Percentiles rank a stretch among this genome's conserved stretches.
phyloP scores from a whole-genome alignment of 37 sponge, comb jelly and placozoan species.

The Bolinopsis microptera region DNA sequence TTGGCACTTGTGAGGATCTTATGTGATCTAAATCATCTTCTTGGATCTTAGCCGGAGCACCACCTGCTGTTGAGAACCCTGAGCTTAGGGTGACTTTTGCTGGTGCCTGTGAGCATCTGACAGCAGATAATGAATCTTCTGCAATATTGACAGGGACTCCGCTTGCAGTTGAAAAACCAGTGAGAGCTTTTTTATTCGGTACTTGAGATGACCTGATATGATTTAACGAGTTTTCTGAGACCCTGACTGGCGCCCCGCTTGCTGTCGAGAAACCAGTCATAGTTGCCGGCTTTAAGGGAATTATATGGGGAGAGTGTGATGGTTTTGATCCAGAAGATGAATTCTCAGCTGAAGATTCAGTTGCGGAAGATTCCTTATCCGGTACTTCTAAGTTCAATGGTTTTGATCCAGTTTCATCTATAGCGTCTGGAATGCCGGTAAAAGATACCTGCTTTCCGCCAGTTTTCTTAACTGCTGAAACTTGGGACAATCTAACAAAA shows the following conservation, averaged over 20 bases:
- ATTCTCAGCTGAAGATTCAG: too few species aligned
- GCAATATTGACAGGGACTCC: neutral
- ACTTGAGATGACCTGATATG: slow-evolving; percentile 32
- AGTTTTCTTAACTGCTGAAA: neutral
- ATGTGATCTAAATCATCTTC: neutral
- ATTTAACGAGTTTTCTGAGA: neutral
- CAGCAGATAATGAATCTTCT: neutral
- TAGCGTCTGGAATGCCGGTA: neutral
- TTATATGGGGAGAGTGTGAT: too few species aligned
- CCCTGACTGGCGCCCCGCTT: neutral
- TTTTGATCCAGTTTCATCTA: too few species aligned
- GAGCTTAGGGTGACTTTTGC: neutral
- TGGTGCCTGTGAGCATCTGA: neutral
- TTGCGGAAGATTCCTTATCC: too few species aligned
- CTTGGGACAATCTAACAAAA: neutral
- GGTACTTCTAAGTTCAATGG: too few species aligned
- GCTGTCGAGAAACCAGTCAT: slow-evolving; percentile 13
- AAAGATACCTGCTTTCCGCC: neutral
- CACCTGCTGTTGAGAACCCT: slow-evolving; percentile 1
- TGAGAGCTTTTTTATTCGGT: neutral
- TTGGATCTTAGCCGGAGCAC: neutral
- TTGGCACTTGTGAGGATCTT: neutral
- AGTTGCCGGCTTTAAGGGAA: too few species aligned
- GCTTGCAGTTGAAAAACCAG: neutral
- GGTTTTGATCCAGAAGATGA: too few species aligned